Evolutionary conservation across 1,140 invertebrate genomes (phyloP), one percentile per base, ranked within the genome.

Genomic region (Sminthurides bifidus): DNA sequence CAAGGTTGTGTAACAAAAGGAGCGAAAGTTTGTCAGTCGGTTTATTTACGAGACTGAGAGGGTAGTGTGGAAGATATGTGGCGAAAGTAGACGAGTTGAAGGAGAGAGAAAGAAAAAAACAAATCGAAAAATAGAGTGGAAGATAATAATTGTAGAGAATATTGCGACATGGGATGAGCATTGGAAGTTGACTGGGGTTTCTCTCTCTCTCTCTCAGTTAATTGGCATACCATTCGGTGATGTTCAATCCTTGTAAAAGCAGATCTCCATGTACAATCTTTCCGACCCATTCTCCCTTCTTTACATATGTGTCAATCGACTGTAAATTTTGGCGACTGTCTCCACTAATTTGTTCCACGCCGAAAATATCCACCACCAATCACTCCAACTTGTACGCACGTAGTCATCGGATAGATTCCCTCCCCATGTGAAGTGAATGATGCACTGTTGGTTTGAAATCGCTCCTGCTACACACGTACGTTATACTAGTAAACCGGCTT

Each of bases 301-400:
- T 61, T 48, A 58, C 57, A 59, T 59, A 60, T 51, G 58, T 65
- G 63, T 65, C 63, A 65, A 65, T 65, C 57, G 63, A 61, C 63
- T 65, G 63, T 65, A 65, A 65, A 65, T 65, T 65, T 65, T 65
- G 63, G 63, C 63, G 60, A 60, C 59, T 65, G 63, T 65, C 59
- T 61, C 57, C 56, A 54, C 59, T 61, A 65, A 65, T 65, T 65
- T 65, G 63, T 65, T 61, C 63, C 59, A 58, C 59, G 8, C 46
- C 56, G 60, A 61, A 61, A 61, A 61, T 58, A 61, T 65, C 63
- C 48, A 55, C 63, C 35, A 58, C 63, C 59, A 65, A 61, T 59
- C 53, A 60, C 58, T 57, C n/a, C n/a, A n/a, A n/a, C n/a, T n/a
- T n/a, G n/a, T n/a, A n/a, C n/a, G n/a, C n/a, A n/a, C n/a, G n/a